phyloP scores from a whole-genome alignment of 1,140 invertebrate species.

The Drosophila asahinai region DNA sequence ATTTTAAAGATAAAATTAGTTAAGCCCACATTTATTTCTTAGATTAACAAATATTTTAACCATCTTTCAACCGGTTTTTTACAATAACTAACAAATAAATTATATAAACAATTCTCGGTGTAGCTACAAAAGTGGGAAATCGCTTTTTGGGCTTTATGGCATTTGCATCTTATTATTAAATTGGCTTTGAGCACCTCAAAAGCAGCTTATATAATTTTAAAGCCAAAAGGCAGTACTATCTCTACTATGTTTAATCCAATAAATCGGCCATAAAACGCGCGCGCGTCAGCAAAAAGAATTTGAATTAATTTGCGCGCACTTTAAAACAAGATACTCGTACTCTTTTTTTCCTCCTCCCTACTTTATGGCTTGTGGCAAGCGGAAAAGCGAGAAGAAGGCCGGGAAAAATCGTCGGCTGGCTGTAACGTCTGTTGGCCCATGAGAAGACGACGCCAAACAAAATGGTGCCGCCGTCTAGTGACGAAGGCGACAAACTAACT shows the following conservation, averaged over 20 bases:
- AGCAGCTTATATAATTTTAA: slow-evolving; percentile 22
- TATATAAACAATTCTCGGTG: neutral
- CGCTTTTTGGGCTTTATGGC: slow-evolving; percentile 37
- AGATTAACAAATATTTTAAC: no score
- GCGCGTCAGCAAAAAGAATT: slow-evolving; percentile 13
- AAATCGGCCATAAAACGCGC: slow-evolving; percentile 6
- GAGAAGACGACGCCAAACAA: slow-evolving; percentile 82
- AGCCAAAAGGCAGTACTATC: slow-evolving; percentile 14
- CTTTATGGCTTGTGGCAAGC: slow-evolving; percentile 2
- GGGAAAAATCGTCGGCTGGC: slow-evolving; percentile 57
- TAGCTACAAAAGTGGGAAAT: slow-evolving; percentile 29
- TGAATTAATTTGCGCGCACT: slow-evolving; percentile 15
- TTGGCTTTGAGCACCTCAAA: slow-evolving; percentile 3
- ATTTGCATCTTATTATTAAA: slow-evolving; percentile 52
- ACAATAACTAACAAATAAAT: neutral
- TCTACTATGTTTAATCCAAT: slow-evolving; percentile 21
- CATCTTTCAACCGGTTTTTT: no score
- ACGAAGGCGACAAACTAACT: slow-evolving; percentile 46
- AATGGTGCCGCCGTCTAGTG: slow-evolving; percentile 68
- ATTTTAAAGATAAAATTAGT: no score
- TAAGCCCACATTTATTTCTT: no score
- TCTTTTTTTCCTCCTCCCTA: neutral
- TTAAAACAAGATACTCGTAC: slow-evolving; percentile 32
- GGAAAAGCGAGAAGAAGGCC: slow-evolving; percentile 20
- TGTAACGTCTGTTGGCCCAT: slow-evolving; percentile 76